Evolutionary conservation across 30 jellyfish, hydroid and myxozoan genomes (phyloP).

Genomic region (Aurelia sp.): DNA sequence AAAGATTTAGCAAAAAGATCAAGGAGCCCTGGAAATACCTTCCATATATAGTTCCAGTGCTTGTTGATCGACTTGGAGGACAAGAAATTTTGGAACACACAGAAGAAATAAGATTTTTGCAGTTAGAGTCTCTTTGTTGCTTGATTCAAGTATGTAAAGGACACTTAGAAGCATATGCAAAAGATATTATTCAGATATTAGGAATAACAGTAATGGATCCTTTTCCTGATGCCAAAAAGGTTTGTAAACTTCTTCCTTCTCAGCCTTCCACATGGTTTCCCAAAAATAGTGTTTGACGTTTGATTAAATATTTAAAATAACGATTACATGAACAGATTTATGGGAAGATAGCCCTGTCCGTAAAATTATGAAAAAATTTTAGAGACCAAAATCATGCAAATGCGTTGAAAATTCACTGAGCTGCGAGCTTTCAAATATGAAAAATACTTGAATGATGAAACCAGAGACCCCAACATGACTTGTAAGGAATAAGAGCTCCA

Average conservation of each 20-base stretch:
- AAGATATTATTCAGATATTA: conserved; percentile 71
- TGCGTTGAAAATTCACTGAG: too few relatives aligned
- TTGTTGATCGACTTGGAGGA: conserved; percentile 76
- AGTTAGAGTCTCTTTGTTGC: conserved; percentile 45
- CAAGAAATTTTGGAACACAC: conserved; percentile 77
- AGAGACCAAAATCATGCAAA: too few relatives aligned
- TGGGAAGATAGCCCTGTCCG: too few relatives aligned
- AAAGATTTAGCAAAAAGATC: conserved; percentile 21
- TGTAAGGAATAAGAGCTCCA: too few relatives aligned
- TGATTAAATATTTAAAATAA: too few relatives aligned
- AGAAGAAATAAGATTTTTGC: conserved; percentile 83
- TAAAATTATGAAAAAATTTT: too few relatives aligned
- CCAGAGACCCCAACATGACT: too few relatives aligned
- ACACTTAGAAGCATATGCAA: conserved; percentile 56
- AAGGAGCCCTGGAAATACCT: conserved; percentile 54
- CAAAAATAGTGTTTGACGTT: too few relatives aligned
- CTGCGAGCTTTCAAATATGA: too few relatives aligned
- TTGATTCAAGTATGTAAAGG: conserved; percentile 35
- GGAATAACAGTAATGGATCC: conserved; percentile 76
- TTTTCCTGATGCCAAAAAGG: conserved; percentile 86
- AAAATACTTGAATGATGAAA: too few relatives aligned
- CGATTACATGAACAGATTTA: too few relatives aligned
- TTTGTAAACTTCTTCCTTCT: background rate
- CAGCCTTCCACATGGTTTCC: background rate
- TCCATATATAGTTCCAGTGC: conserved; percentile 75